Evolutionary conservation across 2,113 vertebrate genomes (phyloP), one percentile per base, ranked within the genome.

Genomic region (Dolichotis patagonum): DNA sequence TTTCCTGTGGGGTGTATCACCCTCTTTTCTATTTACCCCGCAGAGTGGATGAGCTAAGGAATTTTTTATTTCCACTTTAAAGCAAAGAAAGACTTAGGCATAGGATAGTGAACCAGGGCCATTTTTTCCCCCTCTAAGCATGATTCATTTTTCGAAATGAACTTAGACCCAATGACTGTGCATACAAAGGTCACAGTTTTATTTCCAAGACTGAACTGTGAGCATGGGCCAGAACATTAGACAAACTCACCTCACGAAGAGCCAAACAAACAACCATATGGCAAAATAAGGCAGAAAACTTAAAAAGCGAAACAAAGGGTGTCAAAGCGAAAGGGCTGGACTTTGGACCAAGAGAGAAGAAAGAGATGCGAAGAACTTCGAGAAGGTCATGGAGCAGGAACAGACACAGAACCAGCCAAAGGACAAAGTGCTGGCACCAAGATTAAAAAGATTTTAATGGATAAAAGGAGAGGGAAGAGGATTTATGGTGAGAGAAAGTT

Each of bases 401-500:
- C 41, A 82, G 58, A 88, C 83, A 60, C 24, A 38, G 41, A 93
- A 77, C 38, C n/a, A 67, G 90, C 85, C 87, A 78, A n/a, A 82
- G 95, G 88, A 92, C 38, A 56, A 67, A 86, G 86, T 16, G 43
- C 43, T 95, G 96, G 91, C 93, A 97, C 62, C 1, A 32, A 91
- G 52, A 85, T 80, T 41, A 84, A 83, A 94, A 95, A 90, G 60
- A 56, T 49, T 56, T 88, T 86, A 56, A 75, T n/a, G 91, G 60
- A 83, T 85, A 85, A 96, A 91, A 89, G 86, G 38, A 43, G 71
- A 88, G 38, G 43, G 73, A 14, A 84, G 78, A 88, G 85, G 97
- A 97, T 96, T 96, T 94, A 97, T 96, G 93, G 86, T 85, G 94
- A 90, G 83, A 93, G 60, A 96, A 96, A 96, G 91, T 87, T 93